Evolutionary conservation across 1,140 invertebrate species (phyloP), one percentile per base, ranked within the genome.

Genomic region (Eumeta japonica): DNA sequence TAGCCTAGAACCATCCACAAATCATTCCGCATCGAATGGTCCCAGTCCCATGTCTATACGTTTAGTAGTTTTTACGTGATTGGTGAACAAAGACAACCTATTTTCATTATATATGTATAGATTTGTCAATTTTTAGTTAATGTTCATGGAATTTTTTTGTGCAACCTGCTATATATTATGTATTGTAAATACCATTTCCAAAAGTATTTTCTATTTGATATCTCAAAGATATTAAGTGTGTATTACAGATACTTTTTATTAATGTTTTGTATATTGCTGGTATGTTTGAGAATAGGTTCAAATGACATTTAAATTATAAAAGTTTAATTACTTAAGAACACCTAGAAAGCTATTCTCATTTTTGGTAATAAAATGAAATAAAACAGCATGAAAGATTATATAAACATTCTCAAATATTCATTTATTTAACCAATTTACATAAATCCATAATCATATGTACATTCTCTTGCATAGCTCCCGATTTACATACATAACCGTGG

Each of bases 371-470:
- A 18, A 12, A 4, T 9, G 5, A 20, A 64, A 62, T 54, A 53
- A 67, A 53, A 64, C 52, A 45, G 42, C n/a, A 14, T 35, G 28
- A 31, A 53, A 63, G 68, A 73, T 71, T 71, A 73, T 73, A 73
- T 73, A 71, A 73, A 74, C 68, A 74, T 73, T 70, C 50, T 73
- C 68, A 74, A 68, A 74, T 74, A 71, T 74, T 71, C 70, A 71
- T 70, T n/a, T n/a, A n/a, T n/a, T n/a, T 74, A 74, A 71, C 66
- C 66, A 74, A 67, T 71, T 74, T 71, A 74, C 70, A 74, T 74
- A 71, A 73, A 72, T 68, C 65, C 62, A 60, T 68, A 55, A 50
- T 55, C 53, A 62, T 74, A 74, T 71, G 52, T 71, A 74, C 66
- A 71, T 24, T 24, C 5, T 68, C 57, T 66, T 60, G 70, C 58